Conservation (phyloP, 2,888 invertebrate species). For the Euphydryas editha region DNA sequence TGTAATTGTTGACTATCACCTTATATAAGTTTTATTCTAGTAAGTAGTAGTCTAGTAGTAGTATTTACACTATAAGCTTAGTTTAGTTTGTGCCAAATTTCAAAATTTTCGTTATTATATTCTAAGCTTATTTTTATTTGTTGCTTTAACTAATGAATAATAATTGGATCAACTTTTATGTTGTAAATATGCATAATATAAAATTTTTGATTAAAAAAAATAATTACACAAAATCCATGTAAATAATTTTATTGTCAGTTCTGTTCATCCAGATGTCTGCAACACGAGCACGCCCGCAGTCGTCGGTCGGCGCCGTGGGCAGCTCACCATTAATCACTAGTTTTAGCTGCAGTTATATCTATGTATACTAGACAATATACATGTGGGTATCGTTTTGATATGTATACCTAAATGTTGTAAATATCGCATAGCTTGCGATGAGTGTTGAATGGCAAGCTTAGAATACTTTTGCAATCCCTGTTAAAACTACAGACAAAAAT, state of each 20-base stretch:
- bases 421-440: background rate
- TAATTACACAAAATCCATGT: slow-evolving; percentile 5
- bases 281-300: slow-evolving; percentile 57
- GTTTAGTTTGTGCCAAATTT: too few species aligned
- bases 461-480: background rate
- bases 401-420: slow-evolving; percentile 6
- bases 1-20: too few species aligned
- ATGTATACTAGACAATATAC: slow-evolving; percentile 29
- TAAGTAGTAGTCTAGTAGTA: too few species aligned
- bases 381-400: slow-evolving; percentile 31
- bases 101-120: too few species aligned
- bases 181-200: too few species aligned
- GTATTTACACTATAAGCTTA: too few species aligned
- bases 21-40: too few species aligned
- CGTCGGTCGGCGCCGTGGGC: slow-evolving; percentile 71
- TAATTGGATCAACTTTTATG: too few species aligned
- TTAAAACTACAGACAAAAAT: background rate
- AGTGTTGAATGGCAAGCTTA: background rate
- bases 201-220: background rate
- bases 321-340: slow-evolving; percentile 76
- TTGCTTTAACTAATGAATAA: too few species aligned
- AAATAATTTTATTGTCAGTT: slow-evolving; percentile 1
- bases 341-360: slow-evolving; percentile 73
- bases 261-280: slow-evolving; percentile 39
- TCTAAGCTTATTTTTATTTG: too few species aligned